These are phyloP conservation scores for Cardiocondyla obscurior DNA, from an alignment of 1,140 invertebrate species.

Conservation along the genomic window DNA sequence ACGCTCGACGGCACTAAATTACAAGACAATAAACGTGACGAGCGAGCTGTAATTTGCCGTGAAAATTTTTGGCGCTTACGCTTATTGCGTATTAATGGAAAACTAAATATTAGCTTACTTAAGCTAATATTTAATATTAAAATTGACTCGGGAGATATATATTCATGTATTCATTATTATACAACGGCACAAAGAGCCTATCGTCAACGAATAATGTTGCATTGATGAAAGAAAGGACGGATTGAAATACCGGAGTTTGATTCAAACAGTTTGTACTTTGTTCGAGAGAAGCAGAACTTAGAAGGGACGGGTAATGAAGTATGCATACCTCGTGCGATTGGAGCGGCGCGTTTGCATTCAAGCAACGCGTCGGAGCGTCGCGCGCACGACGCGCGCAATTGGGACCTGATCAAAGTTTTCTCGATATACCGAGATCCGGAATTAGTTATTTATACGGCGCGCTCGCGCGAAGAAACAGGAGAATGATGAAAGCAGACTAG, in stretches of 20 bases:
- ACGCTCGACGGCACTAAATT: background rate
- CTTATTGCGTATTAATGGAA: background rate
- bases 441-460: constrained; percentile 78
- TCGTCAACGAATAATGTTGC: constrained; percentile 20
- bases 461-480: constrained; percentile 55
- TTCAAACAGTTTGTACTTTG: constrained; percentile 48
- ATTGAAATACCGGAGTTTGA: constrained; percentile 47
- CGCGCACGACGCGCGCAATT: constrained; percentile 35
- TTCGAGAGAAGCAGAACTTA: constrained; percentile 42
- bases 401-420: constrained; percentile 79
- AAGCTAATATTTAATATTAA: background rate
- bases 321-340: constrained; percentile 73
- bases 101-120: background rate
- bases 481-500: constrained; percentile 26
- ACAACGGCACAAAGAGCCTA: background rate
- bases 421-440: constrained; percentile 76
- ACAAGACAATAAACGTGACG: background rate
- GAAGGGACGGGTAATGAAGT: constrained; percentile 74
- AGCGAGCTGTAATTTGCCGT: background rate
- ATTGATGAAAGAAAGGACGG: background rate
- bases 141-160: background rate
- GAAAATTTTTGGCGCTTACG: background rate
- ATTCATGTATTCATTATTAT: background rate
- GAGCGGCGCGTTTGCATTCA: constrained; percentile 51
- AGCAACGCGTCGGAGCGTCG: constrained; percentile 25